Evolutionary conservation across 2,888 invertebrate genomes (phyloP).

Genomic region (Tachina fera): DNA sequence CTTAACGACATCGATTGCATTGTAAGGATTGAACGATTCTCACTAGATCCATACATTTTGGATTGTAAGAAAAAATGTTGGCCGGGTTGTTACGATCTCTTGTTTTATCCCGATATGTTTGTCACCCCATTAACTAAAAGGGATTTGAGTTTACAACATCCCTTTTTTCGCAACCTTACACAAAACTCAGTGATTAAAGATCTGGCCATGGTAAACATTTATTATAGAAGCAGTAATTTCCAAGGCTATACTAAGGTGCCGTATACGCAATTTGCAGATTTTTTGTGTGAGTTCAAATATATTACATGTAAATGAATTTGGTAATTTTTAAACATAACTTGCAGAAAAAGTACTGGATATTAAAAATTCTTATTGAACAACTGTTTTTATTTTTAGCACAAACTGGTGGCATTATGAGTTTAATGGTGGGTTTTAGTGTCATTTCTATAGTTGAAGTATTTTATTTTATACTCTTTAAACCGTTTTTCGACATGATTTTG

Average conservation of each 20-base stretch:
- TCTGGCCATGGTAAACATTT: constrained; percentile 89
- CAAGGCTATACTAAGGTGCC: constrained; percentile 88
- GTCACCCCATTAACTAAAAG: constrained; percentile 83
- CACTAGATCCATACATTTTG: constrained; percentile 55
- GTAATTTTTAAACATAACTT: too few species aligned
- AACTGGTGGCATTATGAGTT: constrained; percentile 90
- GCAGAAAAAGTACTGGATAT: background rate
- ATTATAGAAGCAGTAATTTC: constrained; percentile 87
- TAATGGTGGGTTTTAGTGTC: constrained; percentile 92
- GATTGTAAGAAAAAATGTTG: constrained; percentile 84
- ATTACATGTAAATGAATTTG: too few species aligned
- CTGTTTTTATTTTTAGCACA: constrained; percentile 84
- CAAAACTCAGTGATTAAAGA: constrained; percentile 83
- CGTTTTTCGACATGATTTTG: constrained; percentile 83
- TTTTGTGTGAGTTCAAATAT: constrained; percentile 86
- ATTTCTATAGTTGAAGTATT: constrained; percentile 89
- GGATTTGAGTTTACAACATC: constrained; percentile 72
- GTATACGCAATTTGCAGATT: constrained; percentile 91
- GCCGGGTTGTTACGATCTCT: constrained; percentile 89
- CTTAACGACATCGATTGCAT: constrained; percentile 87
- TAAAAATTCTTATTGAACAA: background rate
- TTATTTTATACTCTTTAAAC: constrained; percentile 87
- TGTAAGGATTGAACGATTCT: constrained; percentile 76
- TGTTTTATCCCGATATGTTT: constrained; percentile 86
- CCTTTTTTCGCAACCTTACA: constrained; percentile 73